Percentiles rank a stretch among this genome's conserved stretches.
Conservation (phyloP, 2,888 invertebrate species). For the Tipula vernalis region DNA sequence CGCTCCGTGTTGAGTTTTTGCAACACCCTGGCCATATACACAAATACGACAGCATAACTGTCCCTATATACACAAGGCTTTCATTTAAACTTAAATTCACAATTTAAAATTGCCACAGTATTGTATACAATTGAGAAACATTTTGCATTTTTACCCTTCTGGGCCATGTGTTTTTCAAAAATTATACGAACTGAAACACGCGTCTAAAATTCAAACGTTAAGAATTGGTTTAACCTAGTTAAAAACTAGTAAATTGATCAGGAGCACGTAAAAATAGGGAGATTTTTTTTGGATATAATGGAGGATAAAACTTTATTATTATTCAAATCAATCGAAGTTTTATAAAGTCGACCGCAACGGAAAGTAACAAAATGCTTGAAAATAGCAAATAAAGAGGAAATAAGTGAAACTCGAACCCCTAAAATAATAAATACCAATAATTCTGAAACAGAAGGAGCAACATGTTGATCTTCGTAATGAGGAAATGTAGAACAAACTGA, state of each 20-base stretch:
- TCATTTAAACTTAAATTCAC: too few species aligned
- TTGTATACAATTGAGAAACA: not conserved
- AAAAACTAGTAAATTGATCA: not conserved
- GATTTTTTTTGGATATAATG: not conserved
- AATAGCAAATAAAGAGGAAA: too few species aligned
- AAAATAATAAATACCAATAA: not conserved
- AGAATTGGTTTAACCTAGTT: not conserved
- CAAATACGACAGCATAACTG: too few species aligned
- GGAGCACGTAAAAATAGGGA: not conserved
- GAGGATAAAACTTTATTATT: not conserved
- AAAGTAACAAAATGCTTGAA: not conserved
- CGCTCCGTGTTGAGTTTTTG: too few species aligned
- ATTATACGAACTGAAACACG: not conserved
- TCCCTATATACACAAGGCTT: too few species aligned
- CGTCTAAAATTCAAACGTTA: not conserved
- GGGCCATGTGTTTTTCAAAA: not conserved
- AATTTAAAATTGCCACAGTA: too few species aligned
- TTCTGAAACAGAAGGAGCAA: not conserved
- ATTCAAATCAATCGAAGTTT: not conserved
- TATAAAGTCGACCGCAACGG: not conserved
- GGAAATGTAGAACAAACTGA: not conserved
- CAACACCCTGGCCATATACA: too few species aligned
- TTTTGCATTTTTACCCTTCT: not conserved
- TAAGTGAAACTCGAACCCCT: too few species aligned
- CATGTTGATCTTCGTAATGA: not conserved